Percentiles rank a stretch among this genome's conserved stretches.
phyloP scores from a whole-genome alignment of 2,888 invertebrate species.

The Lepidocyrtoides sp. region DNA sequence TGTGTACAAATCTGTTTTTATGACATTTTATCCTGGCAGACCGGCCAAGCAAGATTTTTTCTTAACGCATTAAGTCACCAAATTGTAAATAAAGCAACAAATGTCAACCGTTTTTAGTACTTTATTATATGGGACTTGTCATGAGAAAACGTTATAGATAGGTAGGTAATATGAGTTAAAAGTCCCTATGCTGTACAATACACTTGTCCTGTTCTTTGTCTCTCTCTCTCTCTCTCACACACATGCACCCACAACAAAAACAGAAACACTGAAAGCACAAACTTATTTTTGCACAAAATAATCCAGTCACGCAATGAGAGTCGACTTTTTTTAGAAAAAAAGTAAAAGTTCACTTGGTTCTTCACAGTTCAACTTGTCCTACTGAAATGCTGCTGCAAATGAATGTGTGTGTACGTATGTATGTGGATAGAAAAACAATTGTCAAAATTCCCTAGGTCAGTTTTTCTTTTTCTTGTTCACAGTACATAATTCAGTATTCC shows the following conservation, averaged over 20 bases:
- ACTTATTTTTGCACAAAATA: constrained; percentile 1
- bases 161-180: background rate
- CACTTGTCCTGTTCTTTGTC: constrained; percentile 2
- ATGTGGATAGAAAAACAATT: constrained; percentile 50
- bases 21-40: constrained; percentile 1
- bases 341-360: background rate
- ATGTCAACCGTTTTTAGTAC: constrained; percentile 52
- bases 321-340: background rate
- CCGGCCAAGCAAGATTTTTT: constrained; percentile 64
- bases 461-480: background rate
- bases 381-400: too few species aligned
- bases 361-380: background rate
- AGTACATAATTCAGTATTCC: constrained; percentile 65
- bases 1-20: constrained; percentile 3
- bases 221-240: too few species aligned
- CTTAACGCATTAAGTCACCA: background rate
- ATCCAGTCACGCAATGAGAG: constrained; percentile 49
- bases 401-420: background rate
- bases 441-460: constrained; percentile 70
- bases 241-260: background rate
- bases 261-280: background rate
- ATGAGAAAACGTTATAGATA: background rate
- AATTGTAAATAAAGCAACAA: constrained; percentile 56
- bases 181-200: background rate
- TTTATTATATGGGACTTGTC: background rate